Percentiles rank a stretch among this genome's conserved stretches.
Conservation (phyloP, 2,888 invertebrate species). For the Pyrgus malvae region DNA sequence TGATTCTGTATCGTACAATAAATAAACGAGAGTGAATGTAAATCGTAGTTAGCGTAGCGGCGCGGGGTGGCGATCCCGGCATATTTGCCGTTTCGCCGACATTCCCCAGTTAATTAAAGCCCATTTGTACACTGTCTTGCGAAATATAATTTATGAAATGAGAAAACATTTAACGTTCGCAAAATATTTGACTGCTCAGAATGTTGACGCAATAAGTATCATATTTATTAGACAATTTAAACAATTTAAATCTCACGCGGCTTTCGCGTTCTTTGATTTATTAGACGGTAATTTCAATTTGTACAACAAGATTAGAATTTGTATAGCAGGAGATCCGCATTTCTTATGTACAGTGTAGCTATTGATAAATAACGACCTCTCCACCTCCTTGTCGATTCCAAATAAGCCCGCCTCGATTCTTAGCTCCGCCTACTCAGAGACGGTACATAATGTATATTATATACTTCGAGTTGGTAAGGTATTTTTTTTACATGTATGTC, state of each 20-base stretch:
- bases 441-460: conserved; percentile 72
- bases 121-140: conserved; percentile 75
- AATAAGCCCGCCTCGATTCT: conserved; percentile 77
- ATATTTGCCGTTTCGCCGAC: conserved; percentile 72
- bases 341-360: conserved; percentile 34
- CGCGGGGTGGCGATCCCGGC: conserved; percentile 55
- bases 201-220: conserved; percentile 35
- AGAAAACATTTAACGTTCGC: conserved; percentile 56
- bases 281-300: not conserved
- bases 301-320: conserved; percentile 6
- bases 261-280: not conserved
- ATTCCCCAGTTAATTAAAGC: conserved; percentile 79
- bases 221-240: conserved; percentile 21
- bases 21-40: conserved; percentile 67
- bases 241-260: conserved; percentile 15
- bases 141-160: conserved; percentile 73
- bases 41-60: conserved; percentile 61
- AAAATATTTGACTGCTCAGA: conserved; percentile 53
- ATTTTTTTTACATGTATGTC: conserved; percentile 43
- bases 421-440: conserved; percentile 73
- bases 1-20: conserved; percentile 53
- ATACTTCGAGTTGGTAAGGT: conserved; percentile 45
- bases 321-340: not conserved
- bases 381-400: conserved; percentile 77
- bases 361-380: conserved; percentile 70